phyloP scores from a whole-genome alignment of 30 jellyfish, hydroid and myxozoan genomes.

The Mastigias papua region DNA sequence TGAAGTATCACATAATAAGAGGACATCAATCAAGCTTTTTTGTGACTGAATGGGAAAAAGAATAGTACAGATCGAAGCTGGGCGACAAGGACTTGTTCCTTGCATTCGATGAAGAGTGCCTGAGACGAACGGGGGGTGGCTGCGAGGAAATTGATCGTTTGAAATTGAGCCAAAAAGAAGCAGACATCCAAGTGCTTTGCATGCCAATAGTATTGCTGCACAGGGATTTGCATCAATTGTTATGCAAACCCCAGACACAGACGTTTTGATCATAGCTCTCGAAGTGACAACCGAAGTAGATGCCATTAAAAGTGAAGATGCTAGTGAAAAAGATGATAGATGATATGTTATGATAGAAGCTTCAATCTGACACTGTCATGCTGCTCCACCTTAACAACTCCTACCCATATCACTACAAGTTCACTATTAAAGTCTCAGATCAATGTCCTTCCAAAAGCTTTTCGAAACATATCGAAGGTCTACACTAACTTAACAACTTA shows the following conservation, averaged over 20 bases:
- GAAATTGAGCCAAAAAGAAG: constrained; percentile 27
- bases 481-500: too few species aligned
- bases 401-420: background rate
- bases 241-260: background rate
- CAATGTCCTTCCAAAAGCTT: background rate
- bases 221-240: background rate
- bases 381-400: background rate
- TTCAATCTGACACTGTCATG: background rate
- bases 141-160: background rate
- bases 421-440: background rate
- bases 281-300: background rate
- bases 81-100: constrained; percentile 6
- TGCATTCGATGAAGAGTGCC: background rate
- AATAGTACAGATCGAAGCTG: constrained; percentile 25
- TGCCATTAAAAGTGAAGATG: background rate
- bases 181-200: constrained; percentile 14
- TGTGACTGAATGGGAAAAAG: constrained; percentile 49
- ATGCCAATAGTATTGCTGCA: background rate
- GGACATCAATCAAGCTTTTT: constrained; percentile 15
- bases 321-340: background rate
- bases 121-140: background rate
- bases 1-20: constrained; percentile 13
- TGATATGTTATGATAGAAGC: background rate
- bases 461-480: too few species aligned
- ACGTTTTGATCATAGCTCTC: background rate